Evolutionary conservation across 2,113 vertebrate species (phyloP).

Genomic region (Microcebus jonahi): DNA sequence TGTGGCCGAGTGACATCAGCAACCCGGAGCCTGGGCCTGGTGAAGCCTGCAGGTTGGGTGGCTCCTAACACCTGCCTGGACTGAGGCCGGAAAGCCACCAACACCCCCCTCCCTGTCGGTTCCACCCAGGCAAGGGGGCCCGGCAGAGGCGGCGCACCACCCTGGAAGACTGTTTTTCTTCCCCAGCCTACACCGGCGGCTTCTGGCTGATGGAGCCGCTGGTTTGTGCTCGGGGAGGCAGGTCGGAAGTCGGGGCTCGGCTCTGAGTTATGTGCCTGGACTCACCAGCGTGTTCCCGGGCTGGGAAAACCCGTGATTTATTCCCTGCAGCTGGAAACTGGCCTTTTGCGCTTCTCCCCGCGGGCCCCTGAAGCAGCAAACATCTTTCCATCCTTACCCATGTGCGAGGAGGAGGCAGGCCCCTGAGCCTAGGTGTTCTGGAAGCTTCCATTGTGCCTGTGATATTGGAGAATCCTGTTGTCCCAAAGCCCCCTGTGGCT

Average conservation of each 20-base stretch:
- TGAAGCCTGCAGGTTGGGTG: not conserved
- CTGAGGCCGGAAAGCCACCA: not conserved
- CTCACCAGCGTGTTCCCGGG: accelerated
- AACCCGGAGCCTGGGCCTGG: not conserved
- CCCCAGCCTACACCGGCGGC: accelerated
- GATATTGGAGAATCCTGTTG: not conserved
- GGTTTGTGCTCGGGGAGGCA: not conserved
- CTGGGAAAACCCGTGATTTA: not conserved
- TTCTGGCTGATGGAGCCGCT: not conserved
- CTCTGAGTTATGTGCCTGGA: not conserved
- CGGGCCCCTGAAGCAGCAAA: not conserved
- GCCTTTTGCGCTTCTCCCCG: not conserved
- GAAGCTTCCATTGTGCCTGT: not conserved
- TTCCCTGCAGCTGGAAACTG: not conserved
- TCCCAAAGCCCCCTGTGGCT: not conserved
- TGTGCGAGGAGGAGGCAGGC: not conserved
- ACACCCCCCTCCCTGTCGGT: accelerated
- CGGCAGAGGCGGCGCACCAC: accelerated
- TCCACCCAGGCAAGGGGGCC: too few relatives aligned
- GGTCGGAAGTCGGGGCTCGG: not conserved
- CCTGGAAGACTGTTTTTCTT: not conserved
- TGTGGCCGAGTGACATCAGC: not conserved
- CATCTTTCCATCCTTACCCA: not conserved
- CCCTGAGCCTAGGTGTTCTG: not conserved
- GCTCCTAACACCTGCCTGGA: too few relatives aligned